Conservation (phyloP, 2,888 invertebrate species). For the Galerucella calmariensis region DNA sequence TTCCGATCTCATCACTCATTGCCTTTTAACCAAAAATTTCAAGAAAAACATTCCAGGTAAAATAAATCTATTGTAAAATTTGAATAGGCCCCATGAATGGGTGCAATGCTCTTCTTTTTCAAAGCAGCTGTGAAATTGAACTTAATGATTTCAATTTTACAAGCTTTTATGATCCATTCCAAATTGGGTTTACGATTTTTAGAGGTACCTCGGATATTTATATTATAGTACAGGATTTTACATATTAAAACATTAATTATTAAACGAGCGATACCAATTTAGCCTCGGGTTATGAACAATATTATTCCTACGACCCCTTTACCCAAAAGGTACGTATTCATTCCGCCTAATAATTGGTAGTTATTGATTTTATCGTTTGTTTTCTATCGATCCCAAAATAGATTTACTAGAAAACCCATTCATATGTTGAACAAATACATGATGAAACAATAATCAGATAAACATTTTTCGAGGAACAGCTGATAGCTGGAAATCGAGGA, state of each 20-base stretch:
- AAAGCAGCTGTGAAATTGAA: slow-evolving; percentile 8
- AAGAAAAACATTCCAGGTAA: background rate
- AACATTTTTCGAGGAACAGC: too few species aligned
- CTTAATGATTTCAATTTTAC: background rate
- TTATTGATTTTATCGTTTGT: too few species aligned
- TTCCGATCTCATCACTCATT: background rate
- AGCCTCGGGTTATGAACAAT: too few species aligned
- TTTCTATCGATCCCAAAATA: too few species aligned
- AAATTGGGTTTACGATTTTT: slow-evolving; percentile 5
- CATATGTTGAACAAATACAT: too few species aligned
- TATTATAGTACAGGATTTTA: background rate
- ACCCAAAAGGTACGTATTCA: too few species aligned
- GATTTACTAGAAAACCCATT: too few species aligned
- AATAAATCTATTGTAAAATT: slow-evolving; percentile 2
- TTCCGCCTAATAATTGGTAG: too few species aligned
- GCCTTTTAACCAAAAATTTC: background rate
- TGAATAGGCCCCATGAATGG: background rate
- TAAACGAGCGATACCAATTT: too few species aligned
- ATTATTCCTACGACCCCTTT: too few species aligned
- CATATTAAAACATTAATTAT: background rate
- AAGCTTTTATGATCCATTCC: background rate
- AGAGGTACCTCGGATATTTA: background rate
- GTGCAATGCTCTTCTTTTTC: background rate
- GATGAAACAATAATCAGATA: too few species aligned
- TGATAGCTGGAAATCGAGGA: too few species aligned